Percentiles rank a stretch among this genome's conserved stretches.
phyloP scores from a whole-genome alignment of 35 echinoderm and acorn worm genomes.

The Holothuria glaberrima region DNA sequence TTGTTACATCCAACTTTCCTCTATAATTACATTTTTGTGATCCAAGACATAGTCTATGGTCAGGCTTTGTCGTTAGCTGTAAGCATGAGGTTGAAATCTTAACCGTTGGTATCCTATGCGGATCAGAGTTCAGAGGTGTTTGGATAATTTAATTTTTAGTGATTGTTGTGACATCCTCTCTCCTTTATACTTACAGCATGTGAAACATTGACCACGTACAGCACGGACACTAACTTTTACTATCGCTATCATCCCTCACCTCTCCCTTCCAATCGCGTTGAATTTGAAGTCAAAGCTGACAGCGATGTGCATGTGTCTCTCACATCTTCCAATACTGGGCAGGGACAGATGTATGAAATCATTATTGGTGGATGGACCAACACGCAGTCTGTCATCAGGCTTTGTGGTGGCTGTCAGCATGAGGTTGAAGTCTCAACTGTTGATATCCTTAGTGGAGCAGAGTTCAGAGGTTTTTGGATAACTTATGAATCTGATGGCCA shows the following conservation, averaged over 20 bases:
- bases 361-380: constrained; percentile 82
- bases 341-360: constrained; percentile 74
- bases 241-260: constrained; percentile 74
- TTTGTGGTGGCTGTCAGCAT: constrained; percentile 39
- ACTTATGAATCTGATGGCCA: constrained; percentile 64
- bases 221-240: constrained; percentile 52
- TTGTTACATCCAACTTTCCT: too few relatives aligned
- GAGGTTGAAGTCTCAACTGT: constrained; percentile 54
- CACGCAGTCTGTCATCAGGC: constrained; percentile 63
- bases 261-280: constrained; percentile 36
- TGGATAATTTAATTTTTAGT: too few relatives aligned
- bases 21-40: too few relatives aligned
- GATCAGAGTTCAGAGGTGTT: too few relatives aligned
- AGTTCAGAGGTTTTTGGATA: constrained; percentile 81
- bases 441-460: constrained; percentile 52
- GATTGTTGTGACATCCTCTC: too few relatives aligned
- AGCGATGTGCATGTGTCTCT: constrained; percentile 81
- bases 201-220: constrained; percentile 41
- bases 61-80: too few relatives aligned
- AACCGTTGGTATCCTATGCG: too few relatives aligned
- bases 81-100: too few relatives aligned
- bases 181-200: constrained; percentile 41
- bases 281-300: constrained; percentile 75
- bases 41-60: too few relatives aligned
- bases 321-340: constrained; percentile 23